Percentiles rank a stretch among this genome's conserved stretches.
Evolutionary conservation across 35 echinoderm and acorn worm species (phyloP).

Genomic region (Ophioderma brevispina): DNA sequence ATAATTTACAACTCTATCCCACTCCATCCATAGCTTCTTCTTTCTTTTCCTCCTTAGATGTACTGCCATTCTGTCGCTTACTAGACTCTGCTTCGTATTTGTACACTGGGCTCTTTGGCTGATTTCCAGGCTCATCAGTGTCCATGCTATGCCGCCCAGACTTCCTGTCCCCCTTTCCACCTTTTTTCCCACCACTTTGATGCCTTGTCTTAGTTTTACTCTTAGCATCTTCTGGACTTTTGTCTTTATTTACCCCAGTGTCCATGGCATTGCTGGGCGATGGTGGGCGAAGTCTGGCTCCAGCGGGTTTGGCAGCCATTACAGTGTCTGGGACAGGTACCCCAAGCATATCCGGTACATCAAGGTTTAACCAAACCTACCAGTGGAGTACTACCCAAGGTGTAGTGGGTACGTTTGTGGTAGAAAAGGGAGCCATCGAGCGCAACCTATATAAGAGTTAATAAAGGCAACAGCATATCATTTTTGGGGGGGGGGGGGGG

Average conservation of each 20-base stretch:
- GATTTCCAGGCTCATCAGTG: neutral
- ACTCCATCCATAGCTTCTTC: neutral
- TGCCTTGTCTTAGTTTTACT: neutral
- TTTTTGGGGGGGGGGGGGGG: too few species aligned
- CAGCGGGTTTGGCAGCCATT: slow-evolving; percentile 67
- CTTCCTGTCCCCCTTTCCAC: neutral
- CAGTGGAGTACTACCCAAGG: slow-evolving; percentile 73
- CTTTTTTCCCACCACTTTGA: neutral
- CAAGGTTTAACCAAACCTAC: slow-evolving; percentile 94
- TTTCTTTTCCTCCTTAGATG: neutral
- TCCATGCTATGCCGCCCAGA: neutral
- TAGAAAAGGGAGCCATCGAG: slow-evolving; percentile 94
- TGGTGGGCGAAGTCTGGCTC: slow-evolving; percentile 73
- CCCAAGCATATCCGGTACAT: slow-evolving; percentile 83
- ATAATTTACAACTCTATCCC: too few species aligned
- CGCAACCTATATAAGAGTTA: slow-evolving; percentile 42
- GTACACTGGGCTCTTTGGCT: neutral
- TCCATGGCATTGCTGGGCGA: slow-evolving; percentile 28
- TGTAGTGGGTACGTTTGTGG: slow-evolving; percentile 94
- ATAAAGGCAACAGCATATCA: neutral
- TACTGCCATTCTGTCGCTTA: neutral
- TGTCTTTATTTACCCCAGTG: neutral
- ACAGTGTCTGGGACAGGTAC: slow-evolving; percentile 73
- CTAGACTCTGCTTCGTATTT: neutral
- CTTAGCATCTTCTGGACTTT: neutral